Conservation (phyloP, 2,797 vertebrate genomes). For the Oreochromis mossambicus region DNA sequence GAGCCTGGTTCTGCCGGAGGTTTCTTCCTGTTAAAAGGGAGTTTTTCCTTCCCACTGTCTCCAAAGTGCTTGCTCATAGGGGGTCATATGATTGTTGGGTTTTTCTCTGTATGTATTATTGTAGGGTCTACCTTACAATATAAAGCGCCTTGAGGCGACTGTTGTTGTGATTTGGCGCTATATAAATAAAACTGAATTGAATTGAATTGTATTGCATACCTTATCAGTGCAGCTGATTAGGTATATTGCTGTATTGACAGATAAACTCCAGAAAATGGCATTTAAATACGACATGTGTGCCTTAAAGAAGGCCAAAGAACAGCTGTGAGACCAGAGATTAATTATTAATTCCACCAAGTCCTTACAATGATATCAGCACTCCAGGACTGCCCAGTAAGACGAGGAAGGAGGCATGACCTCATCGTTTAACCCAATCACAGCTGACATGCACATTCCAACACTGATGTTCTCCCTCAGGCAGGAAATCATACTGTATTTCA, state of each 20-base stretch:
- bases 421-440: conserved; percentile 7
- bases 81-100: background rate
- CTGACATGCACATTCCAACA: background rate
- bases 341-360: conserved; percentile 60
- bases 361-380: conserved; percentile 35
- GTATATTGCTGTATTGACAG: background rate
- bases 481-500: background rate
- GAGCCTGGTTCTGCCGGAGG: background rate
- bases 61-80: background rate
- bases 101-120: background rate
- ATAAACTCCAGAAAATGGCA: background rate
- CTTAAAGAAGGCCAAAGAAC: conserved; percentile 35
- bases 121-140: background rate
- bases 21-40: background rate
- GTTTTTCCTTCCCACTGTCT: background rate
- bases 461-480: background rate
- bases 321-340: conserved; percentile 34
- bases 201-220: background rate
- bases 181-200: background rate
- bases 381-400: conserved; percentile 17
- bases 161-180: background rate
- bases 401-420: conserved; percentile 30
- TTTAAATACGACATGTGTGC: background rate
- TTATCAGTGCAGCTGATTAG: background rate
- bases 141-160: background rate